Conservation (phyloP, 2,797 vertebrate genomes). For the Sebastes jordani region DNA sequence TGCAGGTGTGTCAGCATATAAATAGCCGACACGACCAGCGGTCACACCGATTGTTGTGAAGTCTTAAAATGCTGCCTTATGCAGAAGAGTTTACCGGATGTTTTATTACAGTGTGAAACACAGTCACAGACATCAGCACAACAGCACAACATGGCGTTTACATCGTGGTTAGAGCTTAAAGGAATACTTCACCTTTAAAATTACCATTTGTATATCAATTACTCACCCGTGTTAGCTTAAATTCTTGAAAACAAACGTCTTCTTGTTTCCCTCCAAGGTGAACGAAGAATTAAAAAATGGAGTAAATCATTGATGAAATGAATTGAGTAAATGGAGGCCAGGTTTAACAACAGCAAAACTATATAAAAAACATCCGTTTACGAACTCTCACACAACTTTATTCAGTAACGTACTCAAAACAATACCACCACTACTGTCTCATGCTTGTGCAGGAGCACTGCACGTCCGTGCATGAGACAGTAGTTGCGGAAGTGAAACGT, state of each 20-base stretch:
- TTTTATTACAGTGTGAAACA: background rate
- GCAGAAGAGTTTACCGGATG: conserved; percentile 7
- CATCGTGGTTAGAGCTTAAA: background rate
- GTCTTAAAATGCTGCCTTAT: conserved; percentile 26
- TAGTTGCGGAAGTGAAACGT: no score
- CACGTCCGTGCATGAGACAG: no score
- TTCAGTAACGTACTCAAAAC: background rate
- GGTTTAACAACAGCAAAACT: background rate
- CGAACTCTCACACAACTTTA: background rate
- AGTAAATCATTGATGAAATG: background rate
- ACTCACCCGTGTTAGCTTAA: background rate
- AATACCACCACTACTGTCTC: no score
- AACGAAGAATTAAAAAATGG: background rate
- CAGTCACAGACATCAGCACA: background rate
- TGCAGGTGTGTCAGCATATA: conserved; percentile 60
- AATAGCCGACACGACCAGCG: conserved; percentile 36
- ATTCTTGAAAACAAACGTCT: background rate
- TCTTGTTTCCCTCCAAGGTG: background rate
- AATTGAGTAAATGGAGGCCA: background rate
- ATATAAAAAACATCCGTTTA: background rate
- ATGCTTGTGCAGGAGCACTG: background rate
- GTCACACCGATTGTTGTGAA: conserved; percentile 22
- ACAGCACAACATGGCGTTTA: background rate
- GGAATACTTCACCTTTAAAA: background rate
- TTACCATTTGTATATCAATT: background rate